Evolutionary conservation across 2,888 invertebrate species (phyloP).

Genomic region (Cheilosia vernalis): DNA sequence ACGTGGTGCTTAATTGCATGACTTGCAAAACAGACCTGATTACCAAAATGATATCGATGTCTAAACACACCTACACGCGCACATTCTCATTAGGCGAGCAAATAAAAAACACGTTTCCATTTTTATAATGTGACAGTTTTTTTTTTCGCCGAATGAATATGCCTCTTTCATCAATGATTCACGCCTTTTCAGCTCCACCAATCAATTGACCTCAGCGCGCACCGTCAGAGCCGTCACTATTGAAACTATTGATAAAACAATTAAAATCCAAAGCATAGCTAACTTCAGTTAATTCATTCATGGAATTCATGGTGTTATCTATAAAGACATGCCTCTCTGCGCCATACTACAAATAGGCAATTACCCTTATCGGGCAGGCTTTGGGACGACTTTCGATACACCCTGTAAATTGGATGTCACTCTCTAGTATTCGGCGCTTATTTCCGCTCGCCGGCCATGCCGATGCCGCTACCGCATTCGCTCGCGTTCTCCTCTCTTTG

Average conservation of each 20-base stretch:
- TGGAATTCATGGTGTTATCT: conserved; percentile 36
- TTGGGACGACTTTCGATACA: conserved; percentile 27
- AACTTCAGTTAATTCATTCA: conserved; percentile 58
- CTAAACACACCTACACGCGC: neutral
- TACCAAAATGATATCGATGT: conserved; percentile 2
- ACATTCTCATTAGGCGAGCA: neutral
- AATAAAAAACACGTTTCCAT: neutral
- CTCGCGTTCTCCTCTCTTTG: conserved; percentile 45
- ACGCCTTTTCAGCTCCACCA: neutral
- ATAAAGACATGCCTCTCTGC: neutral
- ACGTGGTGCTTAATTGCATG: too few species aligned
- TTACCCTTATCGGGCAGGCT: conserved; percentile 26
- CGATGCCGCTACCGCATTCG: neutral
- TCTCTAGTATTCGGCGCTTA: conserved; percentile 51
- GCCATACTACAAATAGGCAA: conserved; percentile 1
- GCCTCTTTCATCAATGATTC: conserved; percentile 15
- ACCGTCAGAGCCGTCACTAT: neutral
- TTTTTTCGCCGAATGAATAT: neutral
- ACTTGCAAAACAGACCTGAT: neutral
- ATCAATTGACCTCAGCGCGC: conserved; percentile 1
- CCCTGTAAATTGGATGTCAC: conserved; percentile 46
- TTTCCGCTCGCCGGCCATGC: conserved; percentile 37
- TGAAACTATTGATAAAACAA: conserved; percentile 12
- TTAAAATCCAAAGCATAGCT: conserved; percentile 4
- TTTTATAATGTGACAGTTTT: neutral